Evolutionary conservation across 2,888 invertebrate genomes (phyloP), one percentile per base, ranked within the genome.

Genomic region (Eristalis intricaria): DNA sequence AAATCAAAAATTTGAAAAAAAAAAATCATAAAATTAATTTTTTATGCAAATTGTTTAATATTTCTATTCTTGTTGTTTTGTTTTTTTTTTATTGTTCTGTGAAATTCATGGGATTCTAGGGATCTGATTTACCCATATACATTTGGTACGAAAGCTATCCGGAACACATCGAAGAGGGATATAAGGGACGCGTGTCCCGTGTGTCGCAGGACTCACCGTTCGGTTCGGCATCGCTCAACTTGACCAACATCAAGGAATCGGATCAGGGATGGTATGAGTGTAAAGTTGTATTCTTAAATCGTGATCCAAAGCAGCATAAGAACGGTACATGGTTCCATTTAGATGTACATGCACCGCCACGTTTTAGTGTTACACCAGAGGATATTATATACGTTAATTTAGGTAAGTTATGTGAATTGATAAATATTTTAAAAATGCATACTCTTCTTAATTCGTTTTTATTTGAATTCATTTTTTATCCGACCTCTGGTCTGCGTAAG

Each of bases 91-190:
- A 23, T 65, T 66, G 60, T 58, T n/a, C 29, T 50, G 1, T 32
- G 26, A 56, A 58, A 56, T 29, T 19, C 40, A 61, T 7, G 50
- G 23, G 38, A 70, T 22, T 35, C 93, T 95, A 98, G 98, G 98
- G 98, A 93, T 96, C 98, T 95, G 98, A 98, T 94, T 97, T 98
- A 94, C 98, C 98, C 91, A 98, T 99, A 94, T 98, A 98, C 95
- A 98, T 98, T 94, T 98, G 98, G 97, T 99, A 98, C 95, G 98
- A 98, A 94, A 97, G 98, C 93, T 99, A 99, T 94, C 98, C 98
- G 90, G 97, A 98, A 89, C 99, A 98, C 95, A 97, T 98, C 93
- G 98, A 97, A 91, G 97, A 97, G 93, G 98, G 97, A 74, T 98
- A 98, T 94, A 97, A 98, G 93, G 97, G 97, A 90, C 95, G 98